Conservation (phyloP, 1,140 invertebrate species). For the Caerostris extrusa region DNA sequence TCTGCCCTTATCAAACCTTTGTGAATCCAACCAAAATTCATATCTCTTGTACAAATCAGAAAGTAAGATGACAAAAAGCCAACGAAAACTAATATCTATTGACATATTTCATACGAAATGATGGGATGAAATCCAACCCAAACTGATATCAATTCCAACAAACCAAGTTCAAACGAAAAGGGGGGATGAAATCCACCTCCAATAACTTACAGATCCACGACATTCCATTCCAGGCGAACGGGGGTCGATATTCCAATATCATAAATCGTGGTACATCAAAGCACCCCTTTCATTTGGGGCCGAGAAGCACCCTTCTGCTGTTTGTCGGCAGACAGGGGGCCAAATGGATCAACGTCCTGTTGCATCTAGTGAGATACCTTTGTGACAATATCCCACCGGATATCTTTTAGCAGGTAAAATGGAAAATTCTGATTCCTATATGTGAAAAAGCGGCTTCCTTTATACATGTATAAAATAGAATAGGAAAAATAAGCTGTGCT, state of each 20-base stretch:
- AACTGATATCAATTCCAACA: too few relatives aligned
- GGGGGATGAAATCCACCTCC: neutral
- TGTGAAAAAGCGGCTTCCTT: neutral
- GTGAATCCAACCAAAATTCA: too few relatives aligned
- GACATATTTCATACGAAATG: too few relatives aligned
- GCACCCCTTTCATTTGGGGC: neutral
- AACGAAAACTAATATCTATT: too few relatives aligned
- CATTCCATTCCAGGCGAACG: neutral
- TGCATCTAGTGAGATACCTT: neutral
- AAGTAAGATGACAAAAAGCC: too few relatives aligned
- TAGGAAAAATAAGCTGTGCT: neutral
- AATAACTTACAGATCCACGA: neutral
- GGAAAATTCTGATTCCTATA: neutral
- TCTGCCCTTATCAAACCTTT: too few relatives aligned
- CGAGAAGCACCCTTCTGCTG: neutral
- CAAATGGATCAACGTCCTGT: too few relatives aligned
- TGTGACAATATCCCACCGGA: neutral
- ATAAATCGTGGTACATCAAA: constrained; percentile 23
- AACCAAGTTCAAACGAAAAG: neutral
- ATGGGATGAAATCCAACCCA: too few relatives aligned
- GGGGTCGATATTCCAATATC: constrained; percentile 13
- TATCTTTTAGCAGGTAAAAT: neutral
- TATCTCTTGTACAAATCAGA: too few relatives aligned
- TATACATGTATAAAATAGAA: too few relatives aligned
- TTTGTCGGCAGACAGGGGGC: too few relatives aligned